Evolutionary conservation across 2,888 invertebrate species (phyloP), one percentile per base, ranked within the genome.

Genomic region (Xestoiulus laeticollis): DNA sequence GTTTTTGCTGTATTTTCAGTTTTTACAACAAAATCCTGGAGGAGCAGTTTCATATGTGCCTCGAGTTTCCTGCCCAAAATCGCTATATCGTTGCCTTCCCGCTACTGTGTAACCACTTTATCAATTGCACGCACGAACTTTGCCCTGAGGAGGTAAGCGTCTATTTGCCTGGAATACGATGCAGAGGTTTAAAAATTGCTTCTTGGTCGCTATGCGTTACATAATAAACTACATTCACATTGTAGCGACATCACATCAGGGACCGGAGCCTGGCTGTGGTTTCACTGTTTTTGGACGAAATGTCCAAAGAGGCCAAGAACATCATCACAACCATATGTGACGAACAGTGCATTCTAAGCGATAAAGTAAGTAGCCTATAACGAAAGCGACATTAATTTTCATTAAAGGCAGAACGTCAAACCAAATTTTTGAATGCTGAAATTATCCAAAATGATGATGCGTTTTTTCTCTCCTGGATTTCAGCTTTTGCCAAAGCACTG

Each of bases 321-420:
- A 99, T 99, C 68, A 98, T 99, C 85, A 98, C 98, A 0, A 97
- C 98, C 6, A 98, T 99, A 91, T 99, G 99, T 93, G 99, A 99
- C 92, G 98, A 99, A 91, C 99, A 99, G 91, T 98, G 99, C 92
- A 96, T 96, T 89, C 96, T 99, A 95, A 97, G 98, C 91, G 98
- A 99, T 91, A 97, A 97, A 92, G 93, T 94, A 16, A 86, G 59
- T 53, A 16, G 33, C 30, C n/a, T n/a, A n/a, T n/a, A n/a, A 32
- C 26, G 22, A 4, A 3, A 26, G 8, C 0, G 30, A 84, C 5
- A 84, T 30, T 30, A 10, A 38, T 38, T 8, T 38, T 38, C 38
- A 38, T 38, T 38, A 38, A 38, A 38, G 8, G 26, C n/a, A n/a
- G 78, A 78, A 8, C n/a, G 78, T 22, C 12, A 78, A 78, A 12